A percentile compares a stretch with the other conserved stretches of the same genome.
These are phyloP conservation scores for Ferrisia virgata DNA, from an alignment of 2,888 invertebrate genomes.

Conservation along the genomic window DNA sequence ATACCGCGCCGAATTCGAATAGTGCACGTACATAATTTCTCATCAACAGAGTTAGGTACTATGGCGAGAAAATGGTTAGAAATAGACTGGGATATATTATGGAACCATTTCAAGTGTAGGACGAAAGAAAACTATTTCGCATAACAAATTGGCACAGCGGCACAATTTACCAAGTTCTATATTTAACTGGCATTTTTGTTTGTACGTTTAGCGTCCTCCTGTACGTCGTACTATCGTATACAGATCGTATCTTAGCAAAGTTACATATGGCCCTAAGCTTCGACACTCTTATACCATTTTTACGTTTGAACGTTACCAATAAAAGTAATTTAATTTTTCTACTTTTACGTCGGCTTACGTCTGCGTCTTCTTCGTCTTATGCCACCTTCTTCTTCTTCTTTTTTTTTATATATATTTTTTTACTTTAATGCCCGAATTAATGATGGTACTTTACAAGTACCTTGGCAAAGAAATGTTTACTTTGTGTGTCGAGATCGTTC, in stretches of 20 bases:
- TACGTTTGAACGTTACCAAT: slow-evolving; percentile 21
- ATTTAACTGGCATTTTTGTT: slow-evolving; percentile 43
- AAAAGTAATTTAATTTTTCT: slow-evolving; percentile 23
- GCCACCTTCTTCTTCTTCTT: too few relatives aligned
- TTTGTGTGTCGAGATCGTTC: not conserved
- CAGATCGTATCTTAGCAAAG: not conserved
- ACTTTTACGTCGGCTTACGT: not conserved
- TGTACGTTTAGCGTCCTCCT: slow-evolving; percentile 15
- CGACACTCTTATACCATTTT: not conserved
- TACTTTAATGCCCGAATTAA: slow-evolving; percentile 3
- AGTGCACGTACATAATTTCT: slow-evolving; percentile 10
- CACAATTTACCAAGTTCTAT: slow-evolving; percentile 44
- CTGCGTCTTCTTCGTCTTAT: too few relatives aligned
- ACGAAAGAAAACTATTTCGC: slow-evolving; percentile 44
- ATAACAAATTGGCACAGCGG: slow-evolving; percentile 45
- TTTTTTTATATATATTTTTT: too few relatives aligned
- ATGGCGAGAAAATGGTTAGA: slow-evolving; percentile 30
- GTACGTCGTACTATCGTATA: too few relatives aligned
- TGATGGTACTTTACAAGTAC: not conserved
- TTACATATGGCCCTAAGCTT: slow-evolving; percentile 1
- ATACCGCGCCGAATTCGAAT: not conserved
- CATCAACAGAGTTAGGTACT: too few relatives aligned
- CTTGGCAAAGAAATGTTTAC: slow-evolving; percentile 27
- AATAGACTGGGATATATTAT: slow-evolving; percentile 34
- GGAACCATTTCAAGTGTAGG: slow-evolving; percentile 46